Conservation (phyloP, 2,797 vertebrate species). For the Cottoperca gobio region DNA sequence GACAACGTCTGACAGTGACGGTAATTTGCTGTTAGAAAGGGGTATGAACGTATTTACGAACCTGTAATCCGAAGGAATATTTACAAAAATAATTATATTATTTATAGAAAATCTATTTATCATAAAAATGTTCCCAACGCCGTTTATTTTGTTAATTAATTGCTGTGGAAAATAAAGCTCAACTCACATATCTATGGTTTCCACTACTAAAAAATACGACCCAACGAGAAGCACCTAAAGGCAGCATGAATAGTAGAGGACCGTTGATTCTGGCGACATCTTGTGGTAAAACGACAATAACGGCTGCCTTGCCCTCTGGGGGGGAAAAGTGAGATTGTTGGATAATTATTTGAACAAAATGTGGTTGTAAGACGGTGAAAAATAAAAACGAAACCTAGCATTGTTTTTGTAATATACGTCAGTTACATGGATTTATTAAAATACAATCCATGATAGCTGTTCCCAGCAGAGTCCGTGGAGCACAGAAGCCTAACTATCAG, state of each 20-base stretch:
- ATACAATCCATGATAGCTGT: too few relatives aligned
- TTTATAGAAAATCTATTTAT: too few relatives aligned
- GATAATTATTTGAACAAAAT: background rate
- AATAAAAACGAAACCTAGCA: too few relatives aligned
- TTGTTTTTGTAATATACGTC: background rate
- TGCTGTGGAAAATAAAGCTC: background rate
- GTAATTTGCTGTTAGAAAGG: background rate
- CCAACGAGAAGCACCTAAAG: background rate
- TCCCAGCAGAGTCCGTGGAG: background rate
- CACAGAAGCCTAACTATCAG: background rate
- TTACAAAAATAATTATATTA: too few relatives aligned
- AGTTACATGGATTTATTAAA: too few relatives aligned
- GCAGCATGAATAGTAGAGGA: background rate
- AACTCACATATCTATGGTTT: too few relatives aligned
- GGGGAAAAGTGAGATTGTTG: background rate
- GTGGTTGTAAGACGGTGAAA: background rate
- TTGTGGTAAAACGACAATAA: constrained; percentile 4
- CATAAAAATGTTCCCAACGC: too few relatives aligned
- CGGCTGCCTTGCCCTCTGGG: accelerated
- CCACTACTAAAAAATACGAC: background rate
- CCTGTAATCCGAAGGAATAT: too few relatives aligned
- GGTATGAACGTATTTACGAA: background rate
- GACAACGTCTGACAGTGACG: background rate
- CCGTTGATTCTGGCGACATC: constrained; percentile 57
- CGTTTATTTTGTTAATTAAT: too few relatives aligned